Base-by-base conservation (phyloP, 2,113 vertebrate genomes). In the Pteruthius melanotis region DNA sequence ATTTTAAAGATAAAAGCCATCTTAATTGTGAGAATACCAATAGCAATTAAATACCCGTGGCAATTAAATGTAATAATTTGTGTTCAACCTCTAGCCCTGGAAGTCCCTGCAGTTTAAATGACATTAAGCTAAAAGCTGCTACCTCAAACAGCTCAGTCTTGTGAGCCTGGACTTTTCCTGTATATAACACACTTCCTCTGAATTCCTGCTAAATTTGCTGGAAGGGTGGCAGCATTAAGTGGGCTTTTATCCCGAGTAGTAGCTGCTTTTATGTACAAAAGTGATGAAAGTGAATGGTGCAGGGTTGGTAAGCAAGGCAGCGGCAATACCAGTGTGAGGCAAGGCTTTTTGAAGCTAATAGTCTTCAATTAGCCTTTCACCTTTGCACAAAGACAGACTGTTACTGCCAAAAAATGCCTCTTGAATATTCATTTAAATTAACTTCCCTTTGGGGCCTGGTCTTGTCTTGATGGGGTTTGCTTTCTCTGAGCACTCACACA, bases 381-480 rank as follows among this genome's bases (percentile, higher is more conserved):
- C 92, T 94, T 66, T 54, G 64, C 84, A 88, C 71, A 72, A 82
- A 84, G 57, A 33, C 2, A 7, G 82, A 33, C 44, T 24, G 56
- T 12, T 81, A 21, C n/a, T 92, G 90, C 71, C 88, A 95, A 92
- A 92, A 96, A 83, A 20, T 13, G 27, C 33, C 76, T 93, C 71
- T 76, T 89, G 79, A 94, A 88, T 96, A 94, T 83, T 94, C 80
- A 82, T 95, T 89, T 78, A 72, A 83, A 88, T 93, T 79, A 85
- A 85, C 57, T 90, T 90, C 57, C 24, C 20, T 76, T 56, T n/a
- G n/a, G n/a, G 50, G 44, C 45, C 63, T 65, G 64, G 26, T 79
- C 91, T 78, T 82, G 69, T 89, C 53, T 60, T 9, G 1, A 26
- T 56, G 70, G 77, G 44, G 18, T 90, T 84, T 87, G 39, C 69